phyloP scores from a whole-genome alignment of 2,113 vertebrate genomes.

The Cinclus cinclus region DNA sequence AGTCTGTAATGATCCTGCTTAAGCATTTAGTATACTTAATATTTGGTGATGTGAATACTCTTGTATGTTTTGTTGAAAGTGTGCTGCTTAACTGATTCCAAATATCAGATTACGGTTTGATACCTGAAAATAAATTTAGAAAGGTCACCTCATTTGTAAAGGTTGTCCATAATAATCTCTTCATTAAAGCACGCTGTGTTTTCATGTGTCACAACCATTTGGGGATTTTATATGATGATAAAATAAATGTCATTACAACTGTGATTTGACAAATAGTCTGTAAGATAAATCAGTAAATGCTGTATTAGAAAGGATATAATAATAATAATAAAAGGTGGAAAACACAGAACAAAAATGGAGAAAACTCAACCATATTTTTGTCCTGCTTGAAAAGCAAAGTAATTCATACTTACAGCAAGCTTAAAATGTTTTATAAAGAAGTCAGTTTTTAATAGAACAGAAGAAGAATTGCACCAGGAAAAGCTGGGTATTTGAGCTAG shows the following conservation, averaged over 20 bases:
- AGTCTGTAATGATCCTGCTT: background rate
- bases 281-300: background rate
- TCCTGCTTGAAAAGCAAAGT: background rate
- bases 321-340: background rate
- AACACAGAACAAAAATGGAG: background rate
- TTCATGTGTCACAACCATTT: background rate
- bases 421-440: background rate
- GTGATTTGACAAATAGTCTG: background rate
- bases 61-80: background rate
- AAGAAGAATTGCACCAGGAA: background rate
- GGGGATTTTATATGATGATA: background rate
- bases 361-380: background rate
- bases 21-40: background rate
- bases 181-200: background rate
- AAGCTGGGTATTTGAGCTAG: background rate
- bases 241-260: background rate
- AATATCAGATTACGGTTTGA: background rate
- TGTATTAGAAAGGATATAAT: background rate
- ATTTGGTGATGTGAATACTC: background rate
- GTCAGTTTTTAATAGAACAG: background rate
- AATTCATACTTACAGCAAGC: background rate
- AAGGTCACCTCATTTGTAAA: background rate
- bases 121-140: background rate
- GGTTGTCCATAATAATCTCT: background rate
- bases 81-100: background rate